Base-by-base conservation (phyloP, 2,113 vertebrate species). In the Dendrocopos noguchii region DNA sequence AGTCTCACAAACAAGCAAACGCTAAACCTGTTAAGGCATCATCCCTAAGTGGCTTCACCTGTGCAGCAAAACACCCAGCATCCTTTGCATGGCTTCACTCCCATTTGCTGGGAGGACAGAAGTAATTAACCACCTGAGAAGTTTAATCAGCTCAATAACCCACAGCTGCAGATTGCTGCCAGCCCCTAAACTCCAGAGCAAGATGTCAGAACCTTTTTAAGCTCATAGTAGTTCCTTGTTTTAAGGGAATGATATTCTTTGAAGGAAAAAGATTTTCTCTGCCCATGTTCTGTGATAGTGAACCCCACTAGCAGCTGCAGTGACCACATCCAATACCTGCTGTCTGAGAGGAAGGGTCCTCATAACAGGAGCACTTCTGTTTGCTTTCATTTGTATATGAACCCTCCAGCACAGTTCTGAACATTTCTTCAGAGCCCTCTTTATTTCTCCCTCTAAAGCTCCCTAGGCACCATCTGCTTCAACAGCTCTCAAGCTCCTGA, bases 381-480 rank as follows among this genome's bases (percentile, higher is more conserved):
- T 59, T 16, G 25, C 44, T 71, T 66, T 21, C 28, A 7, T 27
- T 36, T 3, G 7, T 1, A 1, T 1, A 1, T 0, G 3, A 80
- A 14, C 31, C 28, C 57, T 56, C 18, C 5, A 3, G n/a, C 20
- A 28, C 24, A n/a, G 33, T 19, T 27, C 33, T 12, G 3, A 73
- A 4, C 2, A 0, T 1, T 8, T 12, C 80, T 39, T 31, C 63
- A 60, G 7, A 64, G 3, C 6, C 1, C 20, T 22, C 24, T 53
- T 39, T 12, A 6, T 42, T 33, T 10, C 33, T 46, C 25, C 5
- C 9, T 31, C 6, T 9, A 25, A 27, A 66, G 27, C 31, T 78
- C 12, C 15, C 15, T 36, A 24, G 4, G 18, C 7, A 7, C 28
- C 6, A 44, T 19, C 24, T 27, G 12, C 18, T n/a, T 36, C 33